Evolutionary conservation across 2,888 invertebrate genomes (phyloP), one percentile per base, ranked within the genome.

Genomic region (Cryptophagus acutangulus): DNA sequence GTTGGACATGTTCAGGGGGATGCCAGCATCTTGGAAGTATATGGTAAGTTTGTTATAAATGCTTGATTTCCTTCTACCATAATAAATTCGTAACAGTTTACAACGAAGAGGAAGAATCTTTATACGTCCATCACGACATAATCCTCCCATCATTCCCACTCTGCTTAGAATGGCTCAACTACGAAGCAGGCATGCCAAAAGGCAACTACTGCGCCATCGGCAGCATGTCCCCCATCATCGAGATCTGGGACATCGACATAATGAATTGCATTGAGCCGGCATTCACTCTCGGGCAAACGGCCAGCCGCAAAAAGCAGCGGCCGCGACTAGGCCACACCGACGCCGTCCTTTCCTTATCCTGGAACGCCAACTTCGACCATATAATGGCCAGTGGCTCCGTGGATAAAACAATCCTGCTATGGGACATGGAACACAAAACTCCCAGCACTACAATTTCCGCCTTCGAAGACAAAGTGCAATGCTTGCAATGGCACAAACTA

Each of bases 161-260:
- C 8, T 90, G 91, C 58, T 77, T 96, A 36, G 95, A 96, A 67
- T 93, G 94, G 89, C 72, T 97, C 41, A 86, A 86, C 66, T 90
- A 85, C 64, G 91, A 94, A 67, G 84, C 90, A 0, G 69, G 78
- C 68, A 82, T 85, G 48, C 76, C 82, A 24, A 74, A 79, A 43
- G 85, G 82, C 12, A 96, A 93, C 68, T 79, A 92, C 54, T 85
- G 93, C 55, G 96, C 95, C 0, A 79, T 96, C 41, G 96, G 94
- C 8, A 84, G 84, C 20, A 94, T 97, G 92, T 83, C 85, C 47
- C 87, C 93, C 0, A 78, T 87, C 28, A 94, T 97, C 40, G 87
- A 92, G 56, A 81, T 97, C n/a, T 99, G 96, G 95, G 95, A 97
- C 70, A 70, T 97, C 29, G 96, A 97, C 70, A 77, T 97, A 42